Evolutionary conservation across 2,888 invertebrate genomes (phyloP), one percentile per base, ranked within the genome.

Genomic region (Pteria penguin): DNA sequence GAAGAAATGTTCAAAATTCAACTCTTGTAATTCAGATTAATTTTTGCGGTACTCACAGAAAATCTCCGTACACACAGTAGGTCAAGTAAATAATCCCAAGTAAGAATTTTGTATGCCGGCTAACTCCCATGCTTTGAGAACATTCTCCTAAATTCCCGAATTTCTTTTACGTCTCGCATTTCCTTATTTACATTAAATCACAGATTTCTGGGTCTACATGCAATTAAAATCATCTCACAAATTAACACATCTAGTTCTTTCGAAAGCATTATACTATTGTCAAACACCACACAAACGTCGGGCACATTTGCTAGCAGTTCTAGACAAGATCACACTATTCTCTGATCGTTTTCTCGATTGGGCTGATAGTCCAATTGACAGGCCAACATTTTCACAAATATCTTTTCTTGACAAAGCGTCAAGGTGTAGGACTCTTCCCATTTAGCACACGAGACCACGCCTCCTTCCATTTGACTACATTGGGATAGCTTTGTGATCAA

Each of bases 11-110:
- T n/a, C n/a, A n/a, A n/a, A n/a, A n/a, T n/a, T n/a, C n/a, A n/a
- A n/a, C n/a, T n/a, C n/a, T n/a, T n/a, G n/a, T n/a, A n/a, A n/a
- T n/a, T n/a, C n/a, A n/a, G n/a, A n/a, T n/a, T n/a, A n/a, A n/a
- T n/a, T n/a, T n/a, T n/a, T n/a, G 27, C 33, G 71, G 57, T 82
- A 87, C 87, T 87, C 83, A 87, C 87, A 86, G 79, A 75, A 86
- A 87, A 71, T 86, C 85, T 58, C 86, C 86, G 82, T 86, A 87
- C 45, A 86, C 85, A 74, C 84, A 86, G 72, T 84, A 86, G 24
- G 84, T 79, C 22, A 87, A 74, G 65, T 86, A 87, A 32, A 85
- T 57, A 54, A 84, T 69, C 54, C 86, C 86, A 54, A 86, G 74
- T 68, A 84, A 76, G 67, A 83, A 80, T 79, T 84, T 84, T 63